Evolutionary conservation across 2,797 vertebrate genomes (phyloP), one percentile per base, ranked within the genome.

Genomic region (Brotula barbata): DNA sequence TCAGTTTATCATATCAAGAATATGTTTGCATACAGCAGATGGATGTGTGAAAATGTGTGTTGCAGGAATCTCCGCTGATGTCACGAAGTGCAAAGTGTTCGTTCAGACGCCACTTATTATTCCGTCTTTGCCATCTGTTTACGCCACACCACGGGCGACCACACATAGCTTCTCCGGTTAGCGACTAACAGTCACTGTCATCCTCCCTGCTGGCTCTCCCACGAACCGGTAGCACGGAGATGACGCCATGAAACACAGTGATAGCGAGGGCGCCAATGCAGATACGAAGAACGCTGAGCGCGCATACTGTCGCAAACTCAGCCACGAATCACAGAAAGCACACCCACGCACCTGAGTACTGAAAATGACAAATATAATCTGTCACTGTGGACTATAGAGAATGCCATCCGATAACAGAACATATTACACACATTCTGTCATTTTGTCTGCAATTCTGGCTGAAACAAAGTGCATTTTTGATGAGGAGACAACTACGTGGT

Each of bases 71-170:
- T 64, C 62, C 28, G 43, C 44, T 64, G 4, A 10, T 57, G 46
- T 56, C 34, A 23, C 7, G 6, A 21, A 63, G 47, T 62, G 50
- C 74, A 68, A 71, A 64, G 47, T 67, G 66, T 31, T 56, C 31
- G 54, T 73, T 82, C 47, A 74, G 54, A 75, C 78, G 77, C 21
- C 68, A 48, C 70, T 80, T 54, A 60, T 58, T 57, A 39, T 58
- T 42, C 64, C 67, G 71, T 58, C 67, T 59, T 44, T 15, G 28
- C 79, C 83, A 85, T 85, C 75, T 84, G 79, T 59, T 72, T 54
- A 33, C 48, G 59, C 62, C 63, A 69, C 46, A 44, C 68, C 65
- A 60, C 49, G 58, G 23, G 58, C 5, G 25, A 56, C 48, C 49
- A 66, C 56, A 69, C 53, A 60, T 60, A 73, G 73, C 79, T 52